Base-by-base conservation (phyloP, 2,113 vertebrate species). In the Aptenodytes patagonicus region DNA sequence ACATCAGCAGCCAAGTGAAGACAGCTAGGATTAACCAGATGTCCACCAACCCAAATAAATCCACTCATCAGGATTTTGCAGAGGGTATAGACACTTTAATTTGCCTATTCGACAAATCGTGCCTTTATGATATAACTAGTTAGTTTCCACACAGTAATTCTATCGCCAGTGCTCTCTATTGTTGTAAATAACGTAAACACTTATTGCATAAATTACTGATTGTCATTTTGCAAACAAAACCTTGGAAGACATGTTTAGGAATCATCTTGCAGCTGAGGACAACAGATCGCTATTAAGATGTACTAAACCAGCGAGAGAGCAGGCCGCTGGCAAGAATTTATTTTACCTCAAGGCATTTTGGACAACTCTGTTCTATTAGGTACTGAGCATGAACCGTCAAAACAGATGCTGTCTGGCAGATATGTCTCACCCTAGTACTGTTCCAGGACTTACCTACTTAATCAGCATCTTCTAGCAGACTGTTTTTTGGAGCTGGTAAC, bases 21-120 rank as follows among this genome's bases (percentile, higher is more conserved):
- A 95, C 95, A 96, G 88, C 86, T 81, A 93, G 94, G 96, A 97
- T 96, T 97, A 95, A 92, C 51, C 96, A 97, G 93, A 96, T 96
- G 96, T 97, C 88, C 92, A 97, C 95, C 90, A 94, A 89, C 90
- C 19, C 88, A 90, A 97, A 94, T 93, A 97, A 95, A 97, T 96
- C 96, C 76, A 94, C 90, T 97, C 92, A 89, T 72, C 40, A 3
- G 95, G 89, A 95, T 96, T 93, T 97, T 96, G 65, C 83, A 96
- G 86, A 82, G 80, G 61, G 72, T 51, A 62, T 22, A 81, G 88
- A 79, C 61, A 55, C 64, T 96, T 81, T 89, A 89, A 93, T 93
- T 95, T 95, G 92, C 78, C 62, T 91, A n/a, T 93, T 96, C 10
- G n/a, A 95, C 40, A 83, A 93, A 88, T 46, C 42, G 71, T 65